These are phyloP conservation scores for Meriones unguiculatus DNA, from an alignment of 2,113 vertebrate genomes.

Conservation along the genomic window DNA sequence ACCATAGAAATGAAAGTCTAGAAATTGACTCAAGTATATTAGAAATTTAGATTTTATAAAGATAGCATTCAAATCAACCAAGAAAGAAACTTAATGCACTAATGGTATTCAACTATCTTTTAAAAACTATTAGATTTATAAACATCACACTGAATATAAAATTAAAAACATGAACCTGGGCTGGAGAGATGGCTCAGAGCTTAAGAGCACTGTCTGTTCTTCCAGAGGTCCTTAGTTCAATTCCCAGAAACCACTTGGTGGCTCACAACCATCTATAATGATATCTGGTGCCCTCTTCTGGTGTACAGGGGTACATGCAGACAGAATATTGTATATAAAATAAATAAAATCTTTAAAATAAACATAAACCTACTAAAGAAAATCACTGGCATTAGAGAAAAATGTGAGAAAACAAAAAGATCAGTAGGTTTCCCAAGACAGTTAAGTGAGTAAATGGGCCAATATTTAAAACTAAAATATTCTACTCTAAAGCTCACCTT, in stretches of 20 bases:
- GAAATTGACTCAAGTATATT: background rate
- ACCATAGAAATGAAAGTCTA: background rate
- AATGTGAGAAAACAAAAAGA: background rate
- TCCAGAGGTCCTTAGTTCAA: no score
- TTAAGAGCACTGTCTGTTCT: no score
- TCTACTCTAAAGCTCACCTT: background rate
- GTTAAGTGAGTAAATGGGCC: background rate
- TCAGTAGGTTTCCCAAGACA: background rate
- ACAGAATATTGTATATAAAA: no score
- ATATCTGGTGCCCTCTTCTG: no score
- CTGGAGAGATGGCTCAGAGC: no score
- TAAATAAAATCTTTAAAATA: background rate
- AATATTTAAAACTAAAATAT: conserved; percentile 26
- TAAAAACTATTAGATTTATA: conserved; percentile 1
- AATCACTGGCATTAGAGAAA: background rate
- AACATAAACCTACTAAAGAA: background rate
- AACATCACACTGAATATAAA: background rate
- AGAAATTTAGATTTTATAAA: conserved; percentile 41
- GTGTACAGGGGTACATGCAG: no score
- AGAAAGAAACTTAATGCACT: background rate
- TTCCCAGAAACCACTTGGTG: no score
- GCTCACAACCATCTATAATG: no score
- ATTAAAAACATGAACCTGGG: background rate
- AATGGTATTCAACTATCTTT: background rate
- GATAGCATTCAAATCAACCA: conserved; percentile 42